Base-by-base conservation (phyloP, 2,797 vertebrate species). In the Molossus alvarezi region DNA sequence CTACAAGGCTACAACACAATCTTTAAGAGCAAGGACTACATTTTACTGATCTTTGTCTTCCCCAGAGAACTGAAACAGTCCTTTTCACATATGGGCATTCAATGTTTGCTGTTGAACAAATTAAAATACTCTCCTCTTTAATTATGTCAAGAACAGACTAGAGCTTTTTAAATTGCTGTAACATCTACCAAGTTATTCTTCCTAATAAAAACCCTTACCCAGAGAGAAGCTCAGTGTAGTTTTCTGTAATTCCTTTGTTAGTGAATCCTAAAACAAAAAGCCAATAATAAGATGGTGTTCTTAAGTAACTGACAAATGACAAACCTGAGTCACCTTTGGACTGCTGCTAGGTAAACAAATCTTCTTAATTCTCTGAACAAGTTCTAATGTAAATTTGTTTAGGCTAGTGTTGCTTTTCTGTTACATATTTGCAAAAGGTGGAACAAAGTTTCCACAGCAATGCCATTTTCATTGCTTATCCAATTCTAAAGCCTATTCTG, bases 81-180 rank as follows among this genome's bases (percentile, higher is more conserved):
- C 18, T 64, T 88, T 92, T 81, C 37, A 84, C 51, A 75, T 41
- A 48, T 4, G n/a, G 15, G 17, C 45, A 71, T 33, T 88, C 23
- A 13, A 25, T 45, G 91, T 82, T 20, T 91, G 79, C 41, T 92
- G 23, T 0, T 41, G 13, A 92, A 69, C 72, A 85, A 62, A 95
- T 85, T 90, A 97, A 96, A 95, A 93, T 76, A 60, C 4, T 75
- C 72, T 94, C n/a, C 41, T 81, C 33, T 94, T 96, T 93, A 90
- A 94, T 92, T 95, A 95, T 93, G 60, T 94, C 55, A 94, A 92
- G 76, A 95, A 81, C 1, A 45, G 57, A n/a, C 29, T n/a, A 17
- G 60, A 81, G 29, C 55, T 87, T 94, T 77, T 80, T 58, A 95
- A 91, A 90, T 1, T 58, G 15, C 55, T 87, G 1, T 76, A 90